A percentile compares a stretch with the other conserved stretches of the same genome.
Conservation (phyloP, 2,113 vertebrate species). For the Lamprotornis superbus region DNA sequence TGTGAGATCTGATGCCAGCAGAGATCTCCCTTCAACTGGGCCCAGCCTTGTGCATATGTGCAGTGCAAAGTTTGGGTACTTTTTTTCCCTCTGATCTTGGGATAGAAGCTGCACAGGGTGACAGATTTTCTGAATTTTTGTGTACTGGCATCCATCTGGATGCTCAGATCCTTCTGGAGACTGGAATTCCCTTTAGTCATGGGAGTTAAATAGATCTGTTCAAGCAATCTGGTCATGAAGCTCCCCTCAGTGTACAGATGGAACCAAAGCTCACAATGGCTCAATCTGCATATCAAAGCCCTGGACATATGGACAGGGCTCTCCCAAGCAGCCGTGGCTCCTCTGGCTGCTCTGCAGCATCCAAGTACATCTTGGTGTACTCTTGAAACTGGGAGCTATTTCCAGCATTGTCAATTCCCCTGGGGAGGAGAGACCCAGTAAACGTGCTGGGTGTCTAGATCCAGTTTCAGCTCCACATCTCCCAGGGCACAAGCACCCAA, state of each 20-base stretch:
- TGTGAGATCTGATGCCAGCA: background rate
- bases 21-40: background rate
- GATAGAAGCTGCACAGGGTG: background rate
- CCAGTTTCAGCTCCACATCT: background rate
- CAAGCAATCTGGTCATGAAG: background rate
- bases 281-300: slow-evolving; percentile 58
- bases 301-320: slow-evolving; percentile 25
- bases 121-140: background rate
- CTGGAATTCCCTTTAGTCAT: slow-evolving; percentile 33
- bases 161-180: background rate
- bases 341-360: background rate
- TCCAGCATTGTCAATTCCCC: background rate
- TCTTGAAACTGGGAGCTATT: background rate
- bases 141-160: slow-evolving; percentile 55
- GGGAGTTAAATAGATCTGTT: slow-evolving; percentile 34
- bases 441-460: accelerated
- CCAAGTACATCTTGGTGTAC: background rate
- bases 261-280: slow-evolving; percentile 34
- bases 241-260: background rate
- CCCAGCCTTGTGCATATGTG: background rate
- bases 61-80: background rate
- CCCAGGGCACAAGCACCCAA: accelerated
- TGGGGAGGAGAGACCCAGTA: background rate
- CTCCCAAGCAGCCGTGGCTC: background rate
- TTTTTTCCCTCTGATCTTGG: background rate